A percentile compares a stretch with the other conserved stretches of the same genome.
Conservation (phyloP, 2,888 invertebrate genomes). For the Oxytorus armatus region DNA sequence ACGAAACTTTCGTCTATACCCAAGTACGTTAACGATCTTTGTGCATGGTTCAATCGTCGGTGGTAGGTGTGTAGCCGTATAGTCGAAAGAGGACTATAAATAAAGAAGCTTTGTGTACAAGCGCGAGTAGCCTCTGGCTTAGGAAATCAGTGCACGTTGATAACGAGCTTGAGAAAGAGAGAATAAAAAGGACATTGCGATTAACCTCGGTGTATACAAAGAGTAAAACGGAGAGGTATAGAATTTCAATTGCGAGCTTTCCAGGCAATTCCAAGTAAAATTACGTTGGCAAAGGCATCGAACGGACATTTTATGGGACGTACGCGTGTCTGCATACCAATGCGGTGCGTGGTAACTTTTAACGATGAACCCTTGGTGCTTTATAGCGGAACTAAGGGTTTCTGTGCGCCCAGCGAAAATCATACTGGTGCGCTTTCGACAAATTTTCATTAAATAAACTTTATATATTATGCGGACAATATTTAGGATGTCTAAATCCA, state of each 20-base stretch:
- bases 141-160: constrained; percentile 34
- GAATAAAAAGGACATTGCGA: constrained; percentile 19
- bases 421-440: background rate
- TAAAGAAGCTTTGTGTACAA: background rate
- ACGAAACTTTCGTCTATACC: constrained; percentile 4
- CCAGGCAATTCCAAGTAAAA: constrained; percentile 22
- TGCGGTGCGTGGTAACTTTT: background rate
- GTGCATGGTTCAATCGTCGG: background rate
- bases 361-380: constrained; percentile 15
- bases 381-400: constrained; percentile 19
- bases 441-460: too few species aligned
- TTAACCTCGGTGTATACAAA: background rate
- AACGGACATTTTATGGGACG: constrained; percentile 26
- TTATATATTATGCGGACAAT: too few species aligned
- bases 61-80: background rate
- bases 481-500: too few species aligned
- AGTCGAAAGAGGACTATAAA: background rate
- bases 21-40: constrained; percentile 7
- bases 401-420: constrained; percentile 4
- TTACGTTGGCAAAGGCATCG: constrained; percentile 4
- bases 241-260: constrained; percentile 29
- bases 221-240: background rate
- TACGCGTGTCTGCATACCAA: background rate
- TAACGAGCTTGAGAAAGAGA: constrained; percentile 7
- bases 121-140: background rate